Conservation (phyloP, 2,888 invertebrate species). For the Leucophora obtusa region DNA sequence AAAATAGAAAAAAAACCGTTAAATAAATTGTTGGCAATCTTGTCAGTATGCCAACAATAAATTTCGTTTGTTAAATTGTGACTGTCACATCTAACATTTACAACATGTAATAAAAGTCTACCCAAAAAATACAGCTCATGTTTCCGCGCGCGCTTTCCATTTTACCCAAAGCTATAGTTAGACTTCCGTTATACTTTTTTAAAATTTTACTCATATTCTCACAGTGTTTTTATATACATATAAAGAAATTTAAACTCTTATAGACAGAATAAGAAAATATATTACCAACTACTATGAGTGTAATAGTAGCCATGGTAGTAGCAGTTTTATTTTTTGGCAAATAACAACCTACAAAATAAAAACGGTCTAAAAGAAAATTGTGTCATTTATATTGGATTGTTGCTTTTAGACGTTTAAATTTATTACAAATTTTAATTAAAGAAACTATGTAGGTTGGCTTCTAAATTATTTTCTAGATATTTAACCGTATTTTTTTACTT, state of each 20-base stretch:
- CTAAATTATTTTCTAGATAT: not conserved
- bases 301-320: not conserved
- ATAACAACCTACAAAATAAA: not conserved
- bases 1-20: constrained; percentile 16
- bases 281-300: not conserved
- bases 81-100: constrained; percentile 51
- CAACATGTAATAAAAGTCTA: constrained; percentile 44
- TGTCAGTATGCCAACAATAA: constrained; percentile 59
- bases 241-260: not conserved
- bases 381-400: not conserved
- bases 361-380: not conserved
- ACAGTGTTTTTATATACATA: not conserved
- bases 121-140: not conserved
- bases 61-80: constrained; percentile 46
- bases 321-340: not conserved
- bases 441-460: not conserved
- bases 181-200: constrained; percentile 32
- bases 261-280: constrained; percentile 15
- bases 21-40: constrained; percentile 49
- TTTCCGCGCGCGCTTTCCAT: constrained; percentile 13
- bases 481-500: not conserved
- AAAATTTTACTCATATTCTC: not conserved
- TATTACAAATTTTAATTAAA: not conserved
- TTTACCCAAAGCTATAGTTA: constrained; percentile 44
- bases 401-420: not conserved